These are phyloP conservation scores for Drosophila albomicans DNA, from an alignment of 1,140 invertebrate genomes.

Conservation along the genomic window DNA sequence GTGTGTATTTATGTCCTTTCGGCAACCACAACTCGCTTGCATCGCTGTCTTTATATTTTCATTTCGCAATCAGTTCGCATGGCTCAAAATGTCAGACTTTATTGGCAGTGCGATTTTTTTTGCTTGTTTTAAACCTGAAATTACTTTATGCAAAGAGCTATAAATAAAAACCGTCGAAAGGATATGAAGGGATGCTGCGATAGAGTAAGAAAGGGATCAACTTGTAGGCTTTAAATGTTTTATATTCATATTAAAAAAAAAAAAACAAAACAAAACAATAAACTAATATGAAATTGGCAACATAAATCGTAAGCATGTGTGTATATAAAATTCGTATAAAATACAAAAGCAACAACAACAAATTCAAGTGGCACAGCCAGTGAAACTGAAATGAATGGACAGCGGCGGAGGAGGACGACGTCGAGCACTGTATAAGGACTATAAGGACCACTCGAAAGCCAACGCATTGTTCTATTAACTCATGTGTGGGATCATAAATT, in stretches of 20 bases:
- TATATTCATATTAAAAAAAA: slow-evolving; percentile 6
- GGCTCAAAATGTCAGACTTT: slow-evolving; percentile 13
- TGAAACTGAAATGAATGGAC: neutral
- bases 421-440: neutral
- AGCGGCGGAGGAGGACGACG: neutral
- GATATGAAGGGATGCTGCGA: too few relatives aligned
- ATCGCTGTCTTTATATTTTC: too few relatives aligned
- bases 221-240: slow-evolving; percentile 5
- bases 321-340: slow-evolving; percentile 43
- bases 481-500: slow-evolving; percentile 76
- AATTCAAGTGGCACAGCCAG: slow-evolving; percentile 23
- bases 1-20: too few relatives aligned
- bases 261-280: slow-evolving; percentile 56
- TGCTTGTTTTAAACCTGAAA: slow-evolving; percentile 23
- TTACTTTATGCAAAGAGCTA: slow-evolving; percentile 21
- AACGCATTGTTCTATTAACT: slow-evolving; percentile 77
- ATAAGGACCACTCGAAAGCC: slow-evolving; percentile 37
- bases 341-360: slow-evolving; percentile 22
- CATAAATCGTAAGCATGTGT: slow-evolving; percentile 60
- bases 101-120: neutral
- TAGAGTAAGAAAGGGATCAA: slow-evolving; percentile 1
- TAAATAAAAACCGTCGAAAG: slow-evolving; percentile 33
- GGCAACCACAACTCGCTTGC: too few relatives aligned
- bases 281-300: slow-evolving; percentile 72
- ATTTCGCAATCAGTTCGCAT: neutral